These are phyloP conservation scores for Crepidodera aurea DNA, from an alignment of 2,888 invertebrate species.

Conservation along the genomic window DNA sequence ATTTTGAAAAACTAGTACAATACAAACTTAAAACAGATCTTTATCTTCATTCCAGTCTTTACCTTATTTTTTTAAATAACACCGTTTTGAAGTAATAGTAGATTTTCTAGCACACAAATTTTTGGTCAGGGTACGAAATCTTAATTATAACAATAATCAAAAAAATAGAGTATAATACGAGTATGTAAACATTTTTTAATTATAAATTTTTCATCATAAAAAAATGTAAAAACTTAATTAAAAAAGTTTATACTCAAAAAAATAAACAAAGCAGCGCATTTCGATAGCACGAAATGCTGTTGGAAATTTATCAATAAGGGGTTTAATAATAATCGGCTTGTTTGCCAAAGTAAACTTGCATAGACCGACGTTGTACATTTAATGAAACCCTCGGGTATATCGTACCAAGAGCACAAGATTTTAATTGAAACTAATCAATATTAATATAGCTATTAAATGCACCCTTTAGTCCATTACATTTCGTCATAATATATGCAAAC, in stretches of 20 bases:
- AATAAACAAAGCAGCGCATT: background rate
- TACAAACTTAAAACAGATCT: too few relatives aligned
- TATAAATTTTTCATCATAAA: too few relatives aligned
- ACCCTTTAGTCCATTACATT: constrained; percentile 47
- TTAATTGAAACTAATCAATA: constrained; percentile 60
- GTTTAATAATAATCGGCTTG: constrained; percentile 57
- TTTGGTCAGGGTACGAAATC: too few relatives aligned
- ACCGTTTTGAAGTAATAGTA: too few relatives aligned
- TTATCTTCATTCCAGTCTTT: too few relatives aligned
- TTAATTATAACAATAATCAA: too few relatives aligned
- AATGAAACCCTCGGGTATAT: constrained; percentile 42
- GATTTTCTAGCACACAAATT: too few relatives aligned
- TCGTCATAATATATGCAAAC: constrained; percentile 37
- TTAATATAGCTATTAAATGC: constrained; percentile 56
- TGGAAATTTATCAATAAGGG: constrained; percentile 39
- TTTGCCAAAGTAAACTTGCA: constrained; percentile 55
- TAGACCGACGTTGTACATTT: constrained; percentile 44
- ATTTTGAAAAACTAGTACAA: too few relatives aligned
- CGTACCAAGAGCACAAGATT: constrained; percentile 50
- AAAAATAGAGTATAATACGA: too few relatives aligned
- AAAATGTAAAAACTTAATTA: background rate
- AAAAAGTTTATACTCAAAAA: background rate
- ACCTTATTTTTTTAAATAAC: too few relatives aligned
- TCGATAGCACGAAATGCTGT: background rate
- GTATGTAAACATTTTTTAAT: too few relatives aligned